A percentile compares a stretch with the other conserved stretches of the same genome.
Conservation (phyloP, 2,113 vertebrate species). For the Xerus inauris region DNA sequence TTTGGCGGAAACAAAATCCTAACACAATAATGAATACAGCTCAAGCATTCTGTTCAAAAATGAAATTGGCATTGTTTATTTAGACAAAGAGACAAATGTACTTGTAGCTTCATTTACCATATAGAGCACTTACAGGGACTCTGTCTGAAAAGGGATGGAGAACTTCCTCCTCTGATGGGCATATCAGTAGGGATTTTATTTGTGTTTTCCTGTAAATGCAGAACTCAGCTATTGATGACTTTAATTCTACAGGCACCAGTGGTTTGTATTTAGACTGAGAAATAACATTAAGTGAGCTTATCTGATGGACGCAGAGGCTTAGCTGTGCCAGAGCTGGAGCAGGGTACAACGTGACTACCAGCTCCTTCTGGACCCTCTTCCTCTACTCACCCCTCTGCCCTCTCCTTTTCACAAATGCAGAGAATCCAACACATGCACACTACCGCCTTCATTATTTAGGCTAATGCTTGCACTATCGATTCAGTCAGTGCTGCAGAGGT, state of each 20-base stretch:
- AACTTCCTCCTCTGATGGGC: constrained; percentile 63
- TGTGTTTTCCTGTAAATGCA: constrained; percentile 81
- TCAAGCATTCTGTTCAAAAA: constrained; percentile 73
- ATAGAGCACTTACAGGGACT: constrained; percentile 68
- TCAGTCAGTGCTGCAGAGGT: not conserved
- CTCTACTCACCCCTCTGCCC: fast-evolving
- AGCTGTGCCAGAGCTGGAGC: not conserved
- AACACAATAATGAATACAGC: constrained; percentile 60
- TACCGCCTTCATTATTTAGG: constrained; percentile 41
- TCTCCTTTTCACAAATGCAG: constrained; percentile 23
- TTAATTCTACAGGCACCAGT: constrained; percentile 77
- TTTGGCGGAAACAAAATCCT: constrained; percentile 51
- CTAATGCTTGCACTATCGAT: constrained; percentile 45
- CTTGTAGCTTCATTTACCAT: constrained; percentile 73
- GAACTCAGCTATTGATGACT: constrained; percentile 76
- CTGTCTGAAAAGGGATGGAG: constrained; percentile 74
- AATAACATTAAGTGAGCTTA: constrained; percentile 54
- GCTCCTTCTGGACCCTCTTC: not conserved
- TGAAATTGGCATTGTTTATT: constrained; percentile 76
- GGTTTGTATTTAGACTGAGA: constrained; percentile 73
- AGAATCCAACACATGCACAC: constrained; percentile 29
- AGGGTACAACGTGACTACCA: not conserved
- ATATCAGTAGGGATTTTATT: constrained; percentile 71
- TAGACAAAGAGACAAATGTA: constrained; percentile 77
- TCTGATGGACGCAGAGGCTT: constrained; percentile 51